Percentiles rank a stretch among this genome's conserved stretches.
These are phyloP conservation scores for Syngnathus rostellatus DNA, from an alignment of 2,797 vertebrate species.

Conservation along the genomic window DNA sequence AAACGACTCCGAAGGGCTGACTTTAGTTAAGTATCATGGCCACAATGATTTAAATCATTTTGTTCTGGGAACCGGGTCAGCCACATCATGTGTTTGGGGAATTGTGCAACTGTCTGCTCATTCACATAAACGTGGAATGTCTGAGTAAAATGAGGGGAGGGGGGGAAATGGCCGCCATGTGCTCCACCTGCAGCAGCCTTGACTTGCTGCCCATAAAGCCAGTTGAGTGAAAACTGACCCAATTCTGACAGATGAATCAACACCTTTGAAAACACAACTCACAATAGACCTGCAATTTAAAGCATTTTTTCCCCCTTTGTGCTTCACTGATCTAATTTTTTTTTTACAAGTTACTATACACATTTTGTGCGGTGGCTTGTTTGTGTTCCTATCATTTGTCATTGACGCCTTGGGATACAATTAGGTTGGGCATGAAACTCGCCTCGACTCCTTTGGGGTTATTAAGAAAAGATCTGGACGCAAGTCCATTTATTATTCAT, in stretches of 20 bases:
- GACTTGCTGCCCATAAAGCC: not conserved
- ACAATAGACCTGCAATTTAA: not conserved
- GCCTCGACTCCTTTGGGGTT: not conserved
- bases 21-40: not conserved
- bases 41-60: not conserved
- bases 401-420: not conserved
- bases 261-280: not conserved
- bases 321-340: not conserved
- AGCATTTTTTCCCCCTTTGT: not conserved
- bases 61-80: not conserved
- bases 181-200: not conserved
- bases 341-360: not conserved
- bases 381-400: conserved; percentile 1
- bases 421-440: not conserved
- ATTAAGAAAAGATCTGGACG: not conserved
- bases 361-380: not conserved
- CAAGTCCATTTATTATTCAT: conserved; percentile 6
- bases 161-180: not conserved
- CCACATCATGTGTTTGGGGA: not conserved
- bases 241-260: not conserved
- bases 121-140: not conserved
- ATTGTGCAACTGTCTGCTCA: not conserved
- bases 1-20: too few species aligned
- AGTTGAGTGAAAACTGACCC: not conserved
- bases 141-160: not conserved